Base-by-base conservation (phyloP, 2,888 invertebrate genomes). In the Drosophila stalkeri region DNA sequence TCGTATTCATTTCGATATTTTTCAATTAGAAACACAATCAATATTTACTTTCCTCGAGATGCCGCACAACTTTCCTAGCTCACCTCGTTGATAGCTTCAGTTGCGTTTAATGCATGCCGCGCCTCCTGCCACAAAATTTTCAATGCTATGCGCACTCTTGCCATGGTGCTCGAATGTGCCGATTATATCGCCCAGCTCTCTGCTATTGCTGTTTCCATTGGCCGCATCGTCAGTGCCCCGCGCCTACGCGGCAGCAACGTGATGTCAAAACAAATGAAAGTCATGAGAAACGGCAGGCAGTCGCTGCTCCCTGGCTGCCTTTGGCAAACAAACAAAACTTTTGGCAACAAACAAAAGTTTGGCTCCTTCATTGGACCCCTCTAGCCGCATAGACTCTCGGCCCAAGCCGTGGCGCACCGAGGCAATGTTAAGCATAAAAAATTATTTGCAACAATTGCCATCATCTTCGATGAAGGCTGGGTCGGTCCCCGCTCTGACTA, bases 401-500 rank as follows among this genome's bases (percentile, higher is more conserved):
- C 62, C 43, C 51, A 44, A 44, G 51, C 35, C 55, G 20, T 20
- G 52, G 23, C 46, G 31, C 46, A 56, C 60, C 72, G 61, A 63
- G 65, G 80, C 81, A 83, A 70, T 79, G 80, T 65, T 59, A 66
- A 80, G 82, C 82, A 83, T 87, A 83, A 85, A 82, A 87, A 87
- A 89, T 89, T 82, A 87, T 87, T 87, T 79, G 89, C 89, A 87
- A 89, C 87, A 89, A 87, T 86, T 87, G 89, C 77, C 86, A 68
- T 83, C 86, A 80, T 83, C 83, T 88, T 78, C 61, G 64, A 74
- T 55, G 61, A 55, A 69, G 59, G 47, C 75, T 27, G 46, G 44
- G n/a, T 49, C 18, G 49, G 33, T 16, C 27, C 39, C 51, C 69
- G 33, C 63, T 14, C 23, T 12, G 27, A 1, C n/a, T 12, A 12